phyloP scores from a whole-genome alignment of 1,140 invertebrate genomes.

The Globodera rostochiensis region DNA sequence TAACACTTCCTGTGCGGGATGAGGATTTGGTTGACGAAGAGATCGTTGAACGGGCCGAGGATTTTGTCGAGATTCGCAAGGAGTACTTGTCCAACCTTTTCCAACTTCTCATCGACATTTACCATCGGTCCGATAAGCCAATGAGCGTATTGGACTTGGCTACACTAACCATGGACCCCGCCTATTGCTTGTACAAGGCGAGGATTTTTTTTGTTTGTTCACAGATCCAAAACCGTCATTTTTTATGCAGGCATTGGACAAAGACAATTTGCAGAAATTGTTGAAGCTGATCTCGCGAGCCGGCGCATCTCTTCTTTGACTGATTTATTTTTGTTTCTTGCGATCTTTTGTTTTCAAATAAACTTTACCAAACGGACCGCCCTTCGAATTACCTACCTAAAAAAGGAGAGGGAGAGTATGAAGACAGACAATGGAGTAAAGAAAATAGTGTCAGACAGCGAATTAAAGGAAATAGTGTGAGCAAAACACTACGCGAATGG shows the following conservation, averaged over 20 bases:
- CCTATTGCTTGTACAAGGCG: constrained; percentile 39
- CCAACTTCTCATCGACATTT: constrained; percentile 37
- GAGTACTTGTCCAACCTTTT: constrained; percentile 40
- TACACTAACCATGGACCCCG: constrained; percentile 39
- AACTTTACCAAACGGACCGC: not conserved
- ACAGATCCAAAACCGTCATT: too few relatives aligned
- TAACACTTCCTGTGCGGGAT: constrained; percentile 9
- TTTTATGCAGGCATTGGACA: constrained; percentile 11
- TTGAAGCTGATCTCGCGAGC: constrained; percentile 22
- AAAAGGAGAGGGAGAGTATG: too few relatives aligned
- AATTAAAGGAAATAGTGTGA: too few relatives aligned
- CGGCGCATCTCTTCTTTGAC: constrained; percentile 18
- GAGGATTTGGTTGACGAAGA: constrained; percentile 25
- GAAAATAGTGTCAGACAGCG: too few relatives aligned
- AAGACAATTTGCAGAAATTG: constrained; percentile 33
- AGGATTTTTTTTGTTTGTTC: not conserved
- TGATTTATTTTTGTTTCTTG: not conserved
- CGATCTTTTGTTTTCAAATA: not conserved
- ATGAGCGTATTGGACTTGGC: constrained; percentile 43
- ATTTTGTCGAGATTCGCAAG: constrained; percentile 40
- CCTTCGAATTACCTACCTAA: too few relatives aligned
- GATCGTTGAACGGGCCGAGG: constrained; percentile 24
- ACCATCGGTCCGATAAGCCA: constrained; percentile 39
- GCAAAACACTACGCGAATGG: too few relatives aligned
- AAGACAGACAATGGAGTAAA: too few relatives aligned